A percentile compares a stretch with the other conserved stretches of the same genome.
Conservation (phyloP, 2,888 invertebrate genomes). For the Nowickia ferox region DNA sequence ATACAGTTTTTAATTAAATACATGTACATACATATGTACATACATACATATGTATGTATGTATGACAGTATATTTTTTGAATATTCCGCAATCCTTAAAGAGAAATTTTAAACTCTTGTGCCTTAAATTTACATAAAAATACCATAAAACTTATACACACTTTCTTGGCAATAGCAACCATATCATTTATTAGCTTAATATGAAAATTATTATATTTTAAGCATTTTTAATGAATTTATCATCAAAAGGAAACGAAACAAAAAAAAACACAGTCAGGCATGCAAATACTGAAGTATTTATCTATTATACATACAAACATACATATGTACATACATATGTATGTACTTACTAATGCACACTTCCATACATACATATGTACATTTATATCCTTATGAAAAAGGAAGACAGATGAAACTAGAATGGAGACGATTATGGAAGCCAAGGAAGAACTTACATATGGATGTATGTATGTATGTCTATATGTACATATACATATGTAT, state of each 20-base stretch:
- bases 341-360: too few relatives aligned
- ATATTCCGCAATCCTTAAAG: background rate
- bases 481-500: background rate
- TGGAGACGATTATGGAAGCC: slow-evolving; percentile 59
- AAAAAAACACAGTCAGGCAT: background rate
- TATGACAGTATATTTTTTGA: background rate
- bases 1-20: too few relatives aligned
- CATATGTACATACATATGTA: too few relatives aligned
- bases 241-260: slow-evolving; percentile 1
- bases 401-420: slow-evolving; percentile 47
- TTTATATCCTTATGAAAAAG: slow-evolving; percentile 2
- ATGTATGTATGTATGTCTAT: background rate
- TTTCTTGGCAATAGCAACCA: slow-evolving; percentile 62
- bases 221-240: slow-evolving; percentile 66
- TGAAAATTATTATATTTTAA: slow-evolving; percentile 68
- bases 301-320: too few relatives aligned
- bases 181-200: slow-evolving; percentile 66
- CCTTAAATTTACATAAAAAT: slow-evolving; percentile 3
- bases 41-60: background rate
- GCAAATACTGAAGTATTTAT: background rate
- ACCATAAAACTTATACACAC: slow-evolving; percentile 8
- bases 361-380: background rate
- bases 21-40: background rate
- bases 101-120: background rate
- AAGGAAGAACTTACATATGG: background rate